phyloP scores from a whole-genome alignment of 2,888 invertebrate genomes.

The Scaptomyza parva region DNA sequence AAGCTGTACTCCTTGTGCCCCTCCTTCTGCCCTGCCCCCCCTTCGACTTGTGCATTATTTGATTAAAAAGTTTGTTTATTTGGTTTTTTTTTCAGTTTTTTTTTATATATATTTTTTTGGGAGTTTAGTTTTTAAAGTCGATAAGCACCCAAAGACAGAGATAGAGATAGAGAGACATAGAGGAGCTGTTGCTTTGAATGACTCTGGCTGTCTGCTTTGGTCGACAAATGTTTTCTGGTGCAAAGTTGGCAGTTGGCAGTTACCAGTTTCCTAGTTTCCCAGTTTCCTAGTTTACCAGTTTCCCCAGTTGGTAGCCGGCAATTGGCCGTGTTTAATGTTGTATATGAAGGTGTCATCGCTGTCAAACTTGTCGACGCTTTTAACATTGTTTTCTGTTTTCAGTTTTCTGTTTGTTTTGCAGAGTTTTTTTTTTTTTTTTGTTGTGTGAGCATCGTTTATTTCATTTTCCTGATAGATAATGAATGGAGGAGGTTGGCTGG shows the following conservation, averaged over 20 bases:
- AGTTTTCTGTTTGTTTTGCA: too few relatives aligned
- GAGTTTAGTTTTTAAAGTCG: constrained; percentile 40
- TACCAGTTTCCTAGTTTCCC: not conserved
- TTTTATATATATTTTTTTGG: too few relatives aligned
- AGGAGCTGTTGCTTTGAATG: constrained; percentile 25
- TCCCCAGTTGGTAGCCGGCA: not conserved
- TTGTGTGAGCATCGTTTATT: not conserved
- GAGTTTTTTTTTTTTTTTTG: not conserved
- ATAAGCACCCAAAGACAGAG: constrained; percentile 26
- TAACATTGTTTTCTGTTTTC: constrained; percentile 19
- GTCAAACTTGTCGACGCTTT: constrained; percentile 36
- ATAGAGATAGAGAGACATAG: too few relatives aligned
- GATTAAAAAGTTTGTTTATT: constrained; percentile 56
- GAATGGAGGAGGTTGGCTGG: not conserved
- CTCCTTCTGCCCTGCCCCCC: not conserved
- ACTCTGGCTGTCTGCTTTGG: not conserved
- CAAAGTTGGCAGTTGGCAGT: constrained; percentile 2
- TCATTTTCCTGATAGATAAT: not conserved
- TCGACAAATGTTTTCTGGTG: constrained; percentile 5
- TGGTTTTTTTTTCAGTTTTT: not conserved
- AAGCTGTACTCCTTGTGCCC: not conserved
- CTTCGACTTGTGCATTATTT: constrained; percentile 46
- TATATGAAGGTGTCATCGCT: constrained; percentile 30
- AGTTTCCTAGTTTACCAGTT: not conserved
- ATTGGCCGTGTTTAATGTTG: constrained; percentile 16